Evolutionary conservation across 1,140 invertebrate species (phyloP).

Genomic region (Helicoverpa armigera): DNA sequence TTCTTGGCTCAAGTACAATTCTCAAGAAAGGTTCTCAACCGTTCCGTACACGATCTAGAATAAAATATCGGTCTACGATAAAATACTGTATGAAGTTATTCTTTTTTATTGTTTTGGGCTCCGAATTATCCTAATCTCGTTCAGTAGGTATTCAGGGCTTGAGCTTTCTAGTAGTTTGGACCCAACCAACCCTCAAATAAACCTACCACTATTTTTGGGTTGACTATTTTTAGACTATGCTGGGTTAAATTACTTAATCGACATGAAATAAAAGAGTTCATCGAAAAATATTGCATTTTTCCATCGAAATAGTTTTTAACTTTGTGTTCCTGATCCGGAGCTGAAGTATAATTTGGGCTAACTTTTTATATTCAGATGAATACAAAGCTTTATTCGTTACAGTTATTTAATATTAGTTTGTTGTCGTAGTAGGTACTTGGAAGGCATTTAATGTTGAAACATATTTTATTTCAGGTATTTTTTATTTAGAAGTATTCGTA

Average conservation of each 20-base stretch:
- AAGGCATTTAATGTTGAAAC: no score
- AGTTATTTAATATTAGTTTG: not conserved
- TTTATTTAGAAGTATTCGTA: no score
- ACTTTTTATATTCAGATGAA: not conserved
- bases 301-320: no score
- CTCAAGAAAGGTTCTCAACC: constrained; percentile 24
- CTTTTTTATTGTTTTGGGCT: constrained; percentile 29
- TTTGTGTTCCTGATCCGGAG: not conserved
- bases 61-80: constrained; percentile 27
- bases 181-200: not conserved
- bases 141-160: constrained; percentile 3
- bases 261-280: not conserved
- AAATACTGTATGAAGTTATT: constrained; percentile 26
- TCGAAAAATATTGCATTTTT: no score
- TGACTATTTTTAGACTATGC: not conserved
- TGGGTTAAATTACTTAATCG: not conserved
- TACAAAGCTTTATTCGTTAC: not conserved
- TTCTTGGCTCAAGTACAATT: constrained; percentile 18
- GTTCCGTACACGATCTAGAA: constrained; percentile 23
- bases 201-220: not conserved
- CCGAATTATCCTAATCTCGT: constrained; percentile 27
- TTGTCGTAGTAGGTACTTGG: not conserved
- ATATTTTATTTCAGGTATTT: no score
- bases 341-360: not conserved
- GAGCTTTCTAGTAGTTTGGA: constrained; percentile 4